Evolutionary conservation across 2,113 vertebrate species (phyloP), one percentile per base, ranked within the genome.

Genomic region (Petrocephalus zakoni): DNA sequence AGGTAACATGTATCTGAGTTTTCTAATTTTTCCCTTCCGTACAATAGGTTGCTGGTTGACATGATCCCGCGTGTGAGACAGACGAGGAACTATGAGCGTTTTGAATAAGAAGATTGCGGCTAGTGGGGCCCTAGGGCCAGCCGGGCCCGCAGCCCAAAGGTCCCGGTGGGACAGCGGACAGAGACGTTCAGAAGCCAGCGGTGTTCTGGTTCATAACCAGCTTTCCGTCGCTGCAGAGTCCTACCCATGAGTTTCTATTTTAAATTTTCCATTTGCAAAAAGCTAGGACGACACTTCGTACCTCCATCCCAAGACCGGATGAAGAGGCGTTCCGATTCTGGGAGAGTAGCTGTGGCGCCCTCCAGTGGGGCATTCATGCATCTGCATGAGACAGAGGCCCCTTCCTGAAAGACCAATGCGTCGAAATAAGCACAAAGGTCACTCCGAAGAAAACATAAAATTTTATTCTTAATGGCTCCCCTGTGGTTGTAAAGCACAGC

Each of bases 31-130:
- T 46, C 56, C 55, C 25, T 58, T 37, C 34, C 47, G 49, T 47
- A 19, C 87, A 7, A 51, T 94, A 99, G 98, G 93, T 92, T 99
- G 91, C 95, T 99, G 90, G 89, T 97, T 3, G 98, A 99, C 87
- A 98, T 97, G 97, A 92, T 99, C 34, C 98, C 98, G 0, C 95
- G 98, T 0, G 92, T 99, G 72, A 94, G 96, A 92, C 98, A 98
- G 88, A 98, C 98, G 0, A 97, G 97, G 87, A 96, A 98, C 92
- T 99, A 99, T 0, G 98, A 99, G 90, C 98, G 98, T 90, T 99
- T 99, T 25, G 98, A 99, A 94, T 99, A 95, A 97, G 46, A n/a
- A 68, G 53, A n/a, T 47, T 47, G 19, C n/a, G 6, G 15, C 5
- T 5, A 87, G 88, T 46, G 22, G 91, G 88, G 64, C 25, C 25